These are phyloP conservation scores for Scartelaos histophorus DNA, from an alignment of 2,113 vertebrate species.

Conservation along the genomic window DNA sequence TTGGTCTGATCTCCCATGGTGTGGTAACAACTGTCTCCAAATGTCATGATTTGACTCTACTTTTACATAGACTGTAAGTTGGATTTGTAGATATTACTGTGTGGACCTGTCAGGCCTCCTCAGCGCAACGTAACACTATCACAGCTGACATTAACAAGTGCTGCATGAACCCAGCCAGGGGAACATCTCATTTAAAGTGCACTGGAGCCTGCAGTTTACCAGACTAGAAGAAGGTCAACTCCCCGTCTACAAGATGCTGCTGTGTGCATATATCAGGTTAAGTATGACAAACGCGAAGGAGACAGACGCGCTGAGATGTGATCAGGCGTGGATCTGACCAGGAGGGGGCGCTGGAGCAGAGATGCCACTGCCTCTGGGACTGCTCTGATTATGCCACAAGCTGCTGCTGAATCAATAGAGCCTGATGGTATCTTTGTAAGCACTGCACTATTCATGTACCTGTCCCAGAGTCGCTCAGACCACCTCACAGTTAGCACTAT, in stretches of 20 bases:
- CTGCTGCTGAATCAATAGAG: constrained; percentile 69
- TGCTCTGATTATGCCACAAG: constrained; percentile 66
- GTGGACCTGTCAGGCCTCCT: not conserved
- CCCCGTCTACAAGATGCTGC: constrained; percentile 47
- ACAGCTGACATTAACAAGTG: constrained; percentile 24
- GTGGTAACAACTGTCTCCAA: too few relatives aligned
- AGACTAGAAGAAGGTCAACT: constrained; percentile 63
- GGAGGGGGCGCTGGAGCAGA: constrained; percentile 60
- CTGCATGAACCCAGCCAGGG: constrained; percentile 1
- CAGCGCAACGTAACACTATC: constrained; percentile 4
- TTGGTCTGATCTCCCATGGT: too few relatives aligned
- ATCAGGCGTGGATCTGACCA: constrained; percentile 69
- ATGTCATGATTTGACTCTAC: too few relatives aligned
- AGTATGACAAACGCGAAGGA: constrained; percentile 64
- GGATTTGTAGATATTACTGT: not conserved
- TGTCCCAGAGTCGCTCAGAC: constrained; percentile 27
- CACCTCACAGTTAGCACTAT: not conserved
- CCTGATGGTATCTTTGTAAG: constrained; percentile 54
- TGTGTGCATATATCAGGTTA: constrained; percentile 60
- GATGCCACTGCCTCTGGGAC: constrained; percentile 57
- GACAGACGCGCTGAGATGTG: constrained; percentile 70
- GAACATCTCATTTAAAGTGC: constrained; percentile 31
- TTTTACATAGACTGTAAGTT: too few relatives aligned
- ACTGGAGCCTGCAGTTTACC: constrained; percentile 49
- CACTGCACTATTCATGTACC: constrained; percentile 49